These are phyloP conservation scores for Scaptomyza caliginosa DNA, from an alignment of 2,888 invertebrate species.

Conservation along the genomic window DNA sequence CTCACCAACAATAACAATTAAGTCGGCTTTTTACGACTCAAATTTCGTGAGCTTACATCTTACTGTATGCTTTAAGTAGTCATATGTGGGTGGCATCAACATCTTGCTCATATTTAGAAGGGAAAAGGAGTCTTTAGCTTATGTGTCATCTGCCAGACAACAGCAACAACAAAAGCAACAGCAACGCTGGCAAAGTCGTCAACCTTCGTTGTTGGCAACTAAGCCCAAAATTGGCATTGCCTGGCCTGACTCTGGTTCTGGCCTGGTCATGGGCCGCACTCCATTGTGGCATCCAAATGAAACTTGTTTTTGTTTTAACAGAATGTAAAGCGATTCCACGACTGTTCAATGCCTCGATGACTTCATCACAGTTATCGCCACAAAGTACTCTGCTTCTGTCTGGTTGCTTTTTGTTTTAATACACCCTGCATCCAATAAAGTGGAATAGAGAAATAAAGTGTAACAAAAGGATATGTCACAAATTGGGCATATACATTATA, in stretches of 20 bases:
- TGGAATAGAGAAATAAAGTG: neutral
- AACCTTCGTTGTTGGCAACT: constrained; percentile 19
- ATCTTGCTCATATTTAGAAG: constrained; percentile 3
- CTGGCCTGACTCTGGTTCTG: constrained; percentile 6
- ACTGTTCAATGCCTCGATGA: constrained; percentile 36
- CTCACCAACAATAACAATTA: neutral
- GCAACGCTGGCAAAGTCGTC: constrained; percentile 17
- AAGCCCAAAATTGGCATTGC: constrained; percentile 27
- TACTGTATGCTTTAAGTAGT: neutral
- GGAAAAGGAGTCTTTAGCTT: constrained; percentile 3
- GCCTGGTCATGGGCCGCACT: constrained; percentile 12
- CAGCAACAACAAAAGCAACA: neutral
- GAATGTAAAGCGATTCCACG: constrained; percentile 32
- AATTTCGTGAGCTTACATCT: neutral
- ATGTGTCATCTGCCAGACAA: constrained; percentile 23
- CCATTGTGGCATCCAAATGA: constrained; percentile 1
- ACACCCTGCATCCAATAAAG: neutral
- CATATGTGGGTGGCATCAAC: neutral
- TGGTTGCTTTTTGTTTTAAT: neutral
- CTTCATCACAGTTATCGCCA: constrained; percentile 26
- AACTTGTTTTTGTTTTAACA: constrained; percentile 35
- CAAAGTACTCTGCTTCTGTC: neutral
- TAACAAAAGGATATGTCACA: neutral
- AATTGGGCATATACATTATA: too few species aligned
- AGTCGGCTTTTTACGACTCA: constrained; percentile 1